These are phyloP conservation scores for Drosophila rubida DNA, from an alignment of 2,888 invertebrate genomes.

Conservation along the genomic window DNA sequence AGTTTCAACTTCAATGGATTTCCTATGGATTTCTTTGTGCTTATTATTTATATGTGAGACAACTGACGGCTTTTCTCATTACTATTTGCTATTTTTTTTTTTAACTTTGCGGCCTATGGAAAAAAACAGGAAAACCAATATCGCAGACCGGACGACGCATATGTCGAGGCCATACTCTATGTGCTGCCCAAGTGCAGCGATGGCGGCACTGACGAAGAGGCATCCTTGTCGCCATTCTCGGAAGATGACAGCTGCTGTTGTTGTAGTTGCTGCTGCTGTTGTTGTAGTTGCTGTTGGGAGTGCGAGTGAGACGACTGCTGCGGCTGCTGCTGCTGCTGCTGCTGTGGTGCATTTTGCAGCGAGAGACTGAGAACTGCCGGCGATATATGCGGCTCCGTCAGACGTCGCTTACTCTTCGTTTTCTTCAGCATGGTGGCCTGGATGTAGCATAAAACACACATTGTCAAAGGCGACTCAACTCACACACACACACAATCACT, in stretches of 20 bases:
- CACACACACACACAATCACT: conserved; percentile 39
- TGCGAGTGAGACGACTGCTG: conserved; percentile 15
- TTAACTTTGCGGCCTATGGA: conserved; percentile 52
- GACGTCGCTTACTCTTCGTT: conserved; percentile 98
- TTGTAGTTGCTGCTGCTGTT: conserved; percentile 50
- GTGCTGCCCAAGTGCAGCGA: conserved; percentile 65
- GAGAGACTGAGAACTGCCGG: conserved; percentile 83
- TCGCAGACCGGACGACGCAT: conserved; percentile 85
- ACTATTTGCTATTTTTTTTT: conserved; percentile 11
- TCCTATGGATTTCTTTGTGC: conserved; percentile 14
- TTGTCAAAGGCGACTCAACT: conserved; percentile 62
- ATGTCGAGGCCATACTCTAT: conserved; percentile 82
- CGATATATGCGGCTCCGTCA: conserved; percentile 92
- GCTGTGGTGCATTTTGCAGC: conserved; percentile 59
- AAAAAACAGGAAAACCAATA: conserved; percentile 85
- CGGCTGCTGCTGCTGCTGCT: conserved; percentile 41
- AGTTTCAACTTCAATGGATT: conserved; percentile 6
- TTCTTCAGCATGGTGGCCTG: conserved; percentile 99
- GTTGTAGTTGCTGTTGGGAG: conserved; percentile 49
- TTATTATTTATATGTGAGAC: conserved; percentile 6
- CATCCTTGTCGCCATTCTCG: conserved; percentile 87
- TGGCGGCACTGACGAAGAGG: conserved; percentile 54
- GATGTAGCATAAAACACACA: conserved; percentile 77
- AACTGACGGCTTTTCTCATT: conserved; percentile 10
- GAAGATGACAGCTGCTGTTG: conserved; percentile 78